phyloP scores from a whole-genome alignment of 2,113 vertebrate genomes.

The Cettia cetti region DNA sequence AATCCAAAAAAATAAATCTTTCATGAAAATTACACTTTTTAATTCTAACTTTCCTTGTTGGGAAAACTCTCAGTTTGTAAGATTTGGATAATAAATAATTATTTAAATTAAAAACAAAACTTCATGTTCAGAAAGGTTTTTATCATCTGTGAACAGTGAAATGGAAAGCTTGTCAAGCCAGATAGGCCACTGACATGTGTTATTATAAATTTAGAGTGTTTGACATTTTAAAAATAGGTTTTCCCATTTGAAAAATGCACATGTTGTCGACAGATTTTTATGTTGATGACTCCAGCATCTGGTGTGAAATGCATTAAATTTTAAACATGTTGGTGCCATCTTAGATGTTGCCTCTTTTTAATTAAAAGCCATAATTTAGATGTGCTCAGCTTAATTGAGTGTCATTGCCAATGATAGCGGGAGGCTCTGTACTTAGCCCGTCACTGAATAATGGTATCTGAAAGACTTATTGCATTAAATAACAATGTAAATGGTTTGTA shows the following conservation, averaged over 20 bases:
- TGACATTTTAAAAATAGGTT: conserved; percentile 66
- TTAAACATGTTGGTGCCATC: conserved; percentile 70
- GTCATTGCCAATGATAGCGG: conserved; percentile 61
- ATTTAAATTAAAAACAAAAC: not conserved
- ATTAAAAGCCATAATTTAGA: conserved; percentile 78
- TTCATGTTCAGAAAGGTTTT: not conserved
- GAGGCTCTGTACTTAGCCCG: not conserved
- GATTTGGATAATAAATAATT: not conserved
- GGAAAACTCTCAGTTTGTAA: not conserved
- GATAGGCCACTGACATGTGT: not conserved
- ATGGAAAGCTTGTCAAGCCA: not conserved
- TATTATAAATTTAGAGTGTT: conserved; percentile 26
- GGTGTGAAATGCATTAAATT: conserved; percentile 72
- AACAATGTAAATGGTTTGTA: not conserved
- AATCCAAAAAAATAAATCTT: not conserved
- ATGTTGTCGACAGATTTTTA: conserved; percentile 61
- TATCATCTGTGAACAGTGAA: not conserved
- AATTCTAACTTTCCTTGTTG: not conserved
- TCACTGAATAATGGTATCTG: conserved; percentile 28
- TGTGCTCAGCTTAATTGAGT: conserved; percentile 70
- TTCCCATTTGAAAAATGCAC: conserved; percentile 67
- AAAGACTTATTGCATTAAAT: conserved; percentile 22
- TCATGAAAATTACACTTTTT: not conserved
- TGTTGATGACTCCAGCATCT: conserved; percentile 69
- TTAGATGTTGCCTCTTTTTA: conserved; percentile 69